Evolutionary conservation across 30 jellyfish, hydroid and myxozoan species (phyloP), one percentile per base, ranked within the genome.

Genomic region (Pelagia noctiluca): DNA sequence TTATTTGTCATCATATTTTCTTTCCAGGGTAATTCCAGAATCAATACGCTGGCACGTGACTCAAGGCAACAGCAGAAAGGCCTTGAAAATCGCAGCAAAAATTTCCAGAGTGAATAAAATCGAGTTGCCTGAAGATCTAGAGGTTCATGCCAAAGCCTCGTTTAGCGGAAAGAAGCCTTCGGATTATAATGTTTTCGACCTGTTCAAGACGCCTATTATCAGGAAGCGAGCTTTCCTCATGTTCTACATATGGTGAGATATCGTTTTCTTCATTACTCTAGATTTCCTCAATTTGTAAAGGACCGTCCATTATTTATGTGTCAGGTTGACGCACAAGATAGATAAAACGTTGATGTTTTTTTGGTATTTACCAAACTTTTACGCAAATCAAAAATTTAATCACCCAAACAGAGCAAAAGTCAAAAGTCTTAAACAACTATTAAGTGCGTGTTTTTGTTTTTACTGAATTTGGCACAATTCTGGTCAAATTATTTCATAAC

Each of bases 21-120:
- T 75, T 52, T 3, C 0, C 68, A 90, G 97, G 90, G 74, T 74
- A 8, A 34, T 90, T 34, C 97, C 97, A 1, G 97, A 90, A 65
- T 90, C 97, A 25, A 85, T 90, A 28, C 97, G 96, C 24, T 90
- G 97, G 97, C 91, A 84, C 61, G 71, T 90, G 10, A 63, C 90
- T 19, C 89, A 85, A 23, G 82, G 82, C 84, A 67, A 61, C 23
- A 73, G 48, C 47, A 87, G 85, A 35, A 91, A 90, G 46, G 97
- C 97, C 13, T 47, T 73, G 5, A 62, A 34, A 21, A 63, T 70
- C 3, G 87, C 90, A 21, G 88, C 75, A 16, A 84, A 57, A 37
- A 70, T 90, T 34, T 90, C 97, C 7, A 69, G 65, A 47, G 49
- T 47, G 61, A 90, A 71, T 83, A 54, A 70, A 34, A 80, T 1